Conservation (phyloP, 2,797 vertebrate species). For the Mus caroli region DNA sequence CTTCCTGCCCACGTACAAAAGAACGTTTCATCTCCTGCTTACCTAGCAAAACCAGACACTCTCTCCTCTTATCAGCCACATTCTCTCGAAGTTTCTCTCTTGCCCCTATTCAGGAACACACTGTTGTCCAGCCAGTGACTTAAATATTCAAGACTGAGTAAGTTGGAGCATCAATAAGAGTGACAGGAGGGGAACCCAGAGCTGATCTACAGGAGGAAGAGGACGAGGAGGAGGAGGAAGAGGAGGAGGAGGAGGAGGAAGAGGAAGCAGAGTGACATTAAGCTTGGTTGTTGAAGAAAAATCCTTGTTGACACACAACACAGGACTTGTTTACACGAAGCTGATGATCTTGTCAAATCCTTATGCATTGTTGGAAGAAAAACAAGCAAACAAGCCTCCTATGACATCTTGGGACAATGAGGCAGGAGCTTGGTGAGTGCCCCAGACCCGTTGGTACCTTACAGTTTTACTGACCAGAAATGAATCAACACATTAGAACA, state of each 20-base stretch:
- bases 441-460: background rate
- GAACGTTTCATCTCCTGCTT: conserved; percentile 79
- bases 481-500: background rate
- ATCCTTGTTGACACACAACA: too few species aligned
- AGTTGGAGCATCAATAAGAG: background rate
- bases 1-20: conserved; percentile 80
- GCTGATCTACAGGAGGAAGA: background rate
- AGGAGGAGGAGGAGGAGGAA: background rate
- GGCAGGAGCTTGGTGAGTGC: background rate
- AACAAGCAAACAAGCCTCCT: background rate
- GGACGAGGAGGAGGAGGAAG: background rate
- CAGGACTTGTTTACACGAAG: background rate
- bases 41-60: conserved; percentile 81
- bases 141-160: conserved; percentile 37
- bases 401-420: background rate
- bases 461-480: background rate
- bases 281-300: background rate
- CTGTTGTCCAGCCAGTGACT: conserved; percentile 50
- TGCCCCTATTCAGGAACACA: conserved; percentile 62
- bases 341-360: background rate
- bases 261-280: background rate
- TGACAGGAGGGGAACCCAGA: background rate
- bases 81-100: conserved; percentile 76
- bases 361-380: background rate
- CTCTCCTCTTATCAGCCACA: conserved; percentile 77